Percentiles rank a stretch among this genome's conserved stretches.
phyloP scores from a whole-genome alignment of 2,888 invertebrate genomes.

The Diaprepes abbreviatus region DNA sequence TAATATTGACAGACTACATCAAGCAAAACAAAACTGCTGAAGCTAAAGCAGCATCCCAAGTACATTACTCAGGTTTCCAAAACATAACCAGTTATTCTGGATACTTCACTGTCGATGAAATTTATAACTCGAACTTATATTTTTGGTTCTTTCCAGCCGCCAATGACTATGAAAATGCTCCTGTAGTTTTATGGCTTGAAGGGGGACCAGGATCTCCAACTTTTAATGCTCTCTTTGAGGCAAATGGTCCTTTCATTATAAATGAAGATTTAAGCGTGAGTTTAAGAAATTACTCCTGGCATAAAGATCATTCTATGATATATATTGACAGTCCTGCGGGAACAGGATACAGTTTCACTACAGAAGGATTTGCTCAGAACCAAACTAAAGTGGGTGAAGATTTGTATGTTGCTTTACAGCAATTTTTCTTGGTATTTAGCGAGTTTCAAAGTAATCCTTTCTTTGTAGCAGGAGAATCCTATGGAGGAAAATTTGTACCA shows the following conservation, averaged over 20 bases:
- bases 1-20: conserved; percentile 82
- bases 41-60: conserved; percentile 70
- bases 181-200: conserved; percentile 85
- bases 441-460: conserved; percentile 82
- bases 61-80: conserved; percentile 67
- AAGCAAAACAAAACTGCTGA: conserved; percentile 78
- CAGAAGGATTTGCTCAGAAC: too few relatives aligned
- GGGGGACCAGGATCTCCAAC: conserved; percentile 78
- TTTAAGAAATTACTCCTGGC: too few relatives aligned
- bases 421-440: conserved; percentile 88
- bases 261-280: too few relatives aligned
- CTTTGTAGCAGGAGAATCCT: too few relatives aligned
- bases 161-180: conserved; percentile 70
- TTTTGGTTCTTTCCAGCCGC: too few relatives aligned
- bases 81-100: conserved; percentile 76
- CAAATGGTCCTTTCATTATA: conserved; percentile 78
- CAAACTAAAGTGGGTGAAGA: too few relatives aligned
- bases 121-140: too few relatives aligned
- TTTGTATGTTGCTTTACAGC: conserved; percentile 80
- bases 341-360: too few relatives aligned
- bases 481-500: too few relatives aligned
- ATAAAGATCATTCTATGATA: too few relatives aligned
- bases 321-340: too few relatives aligned
- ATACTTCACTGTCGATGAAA: too few relatives aligned
- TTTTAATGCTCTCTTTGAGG: conserved; percentile 28